Percentiles rank a stretch among this genome's conserved stretches.
phyloP scores from a whole-genome alignment of 1,140 invertebrate genomes.

The Chrysopa pallens region DNA sequence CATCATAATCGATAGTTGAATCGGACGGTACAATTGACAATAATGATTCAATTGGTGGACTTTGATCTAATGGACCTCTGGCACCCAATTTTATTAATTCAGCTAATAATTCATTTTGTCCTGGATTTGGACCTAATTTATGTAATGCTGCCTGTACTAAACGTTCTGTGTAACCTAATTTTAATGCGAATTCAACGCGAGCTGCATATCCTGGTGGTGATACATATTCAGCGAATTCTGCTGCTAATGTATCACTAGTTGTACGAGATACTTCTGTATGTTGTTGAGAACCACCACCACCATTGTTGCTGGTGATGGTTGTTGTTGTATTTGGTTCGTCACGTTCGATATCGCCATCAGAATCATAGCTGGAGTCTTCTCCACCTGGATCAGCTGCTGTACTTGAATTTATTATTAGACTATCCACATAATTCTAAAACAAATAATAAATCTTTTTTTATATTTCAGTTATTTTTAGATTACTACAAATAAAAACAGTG shows the following conservation, averaged over 20 bases:
- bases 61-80: constrained; percentile 16
- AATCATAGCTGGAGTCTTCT: constrained; percentile 77
- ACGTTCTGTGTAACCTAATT: constrained; percentile 78
- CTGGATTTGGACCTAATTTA: constrained; percentile 64
- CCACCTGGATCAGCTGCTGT: constrained; percentile 32
- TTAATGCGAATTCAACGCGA: constrained; percentile 60
- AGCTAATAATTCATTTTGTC: constrained; percentile 72
- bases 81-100: constrained; percentile 60
- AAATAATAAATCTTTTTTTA: constrained; percentile 8
- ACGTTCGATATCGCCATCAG: constrained; percentile 57
- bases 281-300: constrained; percentile 2
- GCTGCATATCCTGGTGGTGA: constrained; percentile 26
- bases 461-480: too few relatives aligned
- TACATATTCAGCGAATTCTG: constrained; percentile 71
- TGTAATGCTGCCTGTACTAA: constrained; percentile 67
- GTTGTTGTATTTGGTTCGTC: constrained; percentile 17
- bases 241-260: constrained; percentile 61
- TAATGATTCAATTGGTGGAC: constrained; percentile 14
- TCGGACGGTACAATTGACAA: constrained; percentile 8
- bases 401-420: constrained; percentile 23
- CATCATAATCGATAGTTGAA: constrained; percentile 8
- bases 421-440: constrained; percentile 35
- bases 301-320: constrained; percentile 18
- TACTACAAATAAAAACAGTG: too few relatives aligned
- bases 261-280: constrained; percentile 66